Conservation (phyloP, 2,797 vertebrate species). For the Parauchenoglanis ngamensis region DNA sequence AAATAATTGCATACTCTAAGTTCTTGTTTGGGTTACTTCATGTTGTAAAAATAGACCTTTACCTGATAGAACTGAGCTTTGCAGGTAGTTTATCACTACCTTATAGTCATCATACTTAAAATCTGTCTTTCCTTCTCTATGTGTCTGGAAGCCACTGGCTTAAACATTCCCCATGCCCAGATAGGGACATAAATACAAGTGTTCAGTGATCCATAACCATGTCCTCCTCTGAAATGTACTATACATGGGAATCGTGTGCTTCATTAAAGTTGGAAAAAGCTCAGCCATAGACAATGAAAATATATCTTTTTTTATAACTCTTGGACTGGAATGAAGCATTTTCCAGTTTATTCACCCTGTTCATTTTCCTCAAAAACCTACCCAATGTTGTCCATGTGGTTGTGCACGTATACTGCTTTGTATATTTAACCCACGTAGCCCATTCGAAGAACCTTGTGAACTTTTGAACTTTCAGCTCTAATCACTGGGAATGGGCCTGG, state of each 20-base stretch:
- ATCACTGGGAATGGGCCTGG: slow-evolving; percentile 53
- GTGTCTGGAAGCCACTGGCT: not conserved
- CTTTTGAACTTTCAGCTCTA: slow-evolving; percentile 38
- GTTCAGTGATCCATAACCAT: slow-evolving; percentile 35
- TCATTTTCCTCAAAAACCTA: slow-evolving; percentile 30
- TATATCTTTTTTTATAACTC: slow-evolving; percentile 24
- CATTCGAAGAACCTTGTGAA: slow-evolving; percentile 26
- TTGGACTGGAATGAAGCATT: slow-evolving; percentile 12
- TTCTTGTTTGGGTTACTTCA: slow-evolving; percentile 39
- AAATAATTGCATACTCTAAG: slow-evolving; percentile 58
- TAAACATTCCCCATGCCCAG: slow-evolving; percentile 4
- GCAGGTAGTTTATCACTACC: not conserved
- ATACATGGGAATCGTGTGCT: slow-evolving; percentile 22
- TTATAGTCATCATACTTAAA: not conserved
- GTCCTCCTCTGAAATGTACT: slow-evolving; percentile 9
- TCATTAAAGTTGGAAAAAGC: slow-evolving; percentile 30
- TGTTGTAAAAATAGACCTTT: slow-evolving; percentile 14
- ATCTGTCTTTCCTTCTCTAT: not conserved
- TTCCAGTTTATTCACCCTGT: slow-evolving; percentile 21
- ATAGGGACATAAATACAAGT: slow-evolving; percentile 8
- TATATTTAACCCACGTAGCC: slow-evolving; percentile 3
- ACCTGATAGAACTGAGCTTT: slow-evolving; percentile 5
- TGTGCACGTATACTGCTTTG: not conserved
- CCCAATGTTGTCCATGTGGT: slow-evolving; percentile 21
- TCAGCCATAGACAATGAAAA: slow-evolving; percentile 39